Evolutionary conservation across 2,113 vertebrate species (phyloP), one percentile per base, ranked within the genome.

Genomic region (Phyllopteryx taeniolatus): DNA sequence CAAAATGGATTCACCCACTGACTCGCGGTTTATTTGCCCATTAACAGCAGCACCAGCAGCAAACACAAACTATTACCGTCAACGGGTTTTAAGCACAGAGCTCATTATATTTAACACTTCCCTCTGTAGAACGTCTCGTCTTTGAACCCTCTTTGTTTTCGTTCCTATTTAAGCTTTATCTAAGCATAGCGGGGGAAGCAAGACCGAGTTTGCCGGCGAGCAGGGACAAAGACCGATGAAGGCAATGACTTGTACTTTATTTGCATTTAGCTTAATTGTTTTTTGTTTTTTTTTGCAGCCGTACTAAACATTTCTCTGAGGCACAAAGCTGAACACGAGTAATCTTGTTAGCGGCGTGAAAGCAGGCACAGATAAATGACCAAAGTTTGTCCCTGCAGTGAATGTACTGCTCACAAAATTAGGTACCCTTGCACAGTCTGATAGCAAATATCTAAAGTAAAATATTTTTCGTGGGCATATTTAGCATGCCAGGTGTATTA

Each of bases 261-360:
- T 88, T 86, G 79, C 77, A 84, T 88, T 83, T 73, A 82, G 71
- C 65, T 79, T 81, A 84, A 81, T 84, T 79, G 72, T 79, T 74
- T 80, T 81, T 77, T 80, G 70, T 77, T 83, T 77, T 80, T 74
- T 84, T 83, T 78, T 76, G 71, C 73, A 72, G 43, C 63, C 43
- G 8, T 15, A 22, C 43, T 73, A 76, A 85, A 80, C 79, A 80
- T 84, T 85, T 77, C 73, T 87, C 69, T 66, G 59, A 74, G 67
- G 68, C 49, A 35, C 68, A 65, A 65, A 59, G 71, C 71, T n/a
- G 67, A 75, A 67, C 79, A 63, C 51, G 35, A 63, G 63, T 81
- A 79, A 85, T 86, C 83, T 73, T 60, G 77, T 86, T 84, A 83
- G 80, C 80, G 80, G 75, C 70, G 81, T 83, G 77, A 62, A 85